Base-by-base conservation (phyloP, 2,797 vertebrate genomes). In the Coregonus ussuriensis region DNA sequence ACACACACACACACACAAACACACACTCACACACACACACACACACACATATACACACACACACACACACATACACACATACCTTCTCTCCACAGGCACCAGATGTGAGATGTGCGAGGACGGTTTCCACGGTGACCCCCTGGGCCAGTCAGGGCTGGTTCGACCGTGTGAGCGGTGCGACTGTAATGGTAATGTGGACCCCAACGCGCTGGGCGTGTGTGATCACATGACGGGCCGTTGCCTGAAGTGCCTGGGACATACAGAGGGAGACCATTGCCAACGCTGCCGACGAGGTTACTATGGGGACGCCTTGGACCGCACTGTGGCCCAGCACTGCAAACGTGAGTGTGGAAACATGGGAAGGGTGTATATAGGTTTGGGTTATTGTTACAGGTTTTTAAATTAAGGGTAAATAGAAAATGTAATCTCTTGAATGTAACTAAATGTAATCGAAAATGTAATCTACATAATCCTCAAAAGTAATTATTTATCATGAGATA, bases 41-140 rank as follows among this genome's bases (percentile, higher is more conserved):
- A 63, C 21, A 9, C n/a, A 63, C 21, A 7, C 1, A n/a, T 2
- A 47, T n/a, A 21, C n/a, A n/a, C n/a, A n/a, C 53, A 21, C 56
- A 18, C 54, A n/a, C 54, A n/a, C 59, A 21, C 9, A 3, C 21
- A 6, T 21, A 25, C 59, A 56, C 69, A 47, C 71, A 54, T 52
- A 56, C 52, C 52, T 2, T 13, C 13, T 31, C 25, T 7, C 6
- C 63, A 63, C 67, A 98, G 97, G 97, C 11, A 94, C 87, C 29
- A 95, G 92, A 80, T 98, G 97, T 41, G 96, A 98, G 88, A 91
- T 93, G 81, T 99, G 97, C 0, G 96, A 97, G 0, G 97, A 99
- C 0, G 96, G 97, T 71, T 97, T 95, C 92, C 95, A 96, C 0
- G 97, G 97, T 1, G 96, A 98, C 78, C 97, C 97, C 0, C 85